These are phyloP conservation scores for Laupala kohalensis DNA, from an alignment of 1,140 invertebrate species.

Conservation along the genomic window DNA sequence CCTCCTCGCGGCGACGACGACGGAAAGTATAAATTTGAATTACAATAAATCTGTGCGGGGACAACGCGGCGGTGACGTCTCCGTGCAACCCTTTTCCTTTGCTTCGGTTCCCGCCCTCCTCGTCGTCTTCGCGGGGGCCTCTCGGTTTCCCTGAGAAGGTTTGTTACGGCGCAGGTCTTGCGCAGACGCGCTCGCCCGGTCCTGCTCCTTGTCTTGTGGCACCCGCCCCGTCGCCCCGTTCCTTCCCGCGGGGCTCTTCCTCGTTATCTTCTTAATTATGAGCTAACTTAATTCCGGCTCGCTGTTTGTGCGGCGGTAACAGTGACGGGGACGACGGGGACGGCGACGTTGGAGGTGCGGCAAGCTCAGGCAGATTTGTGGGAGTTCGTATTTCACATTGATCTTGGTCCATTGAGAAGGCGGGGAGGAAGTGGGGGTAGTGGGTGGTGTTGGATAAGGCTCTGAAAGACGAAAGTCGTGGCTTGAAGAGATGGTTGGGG, in stretches of 20 bases:
- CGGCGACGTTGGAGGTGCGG: too few species aligned
- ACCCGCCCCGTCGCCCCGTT: not conserved
- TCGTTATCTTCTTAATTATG: slow-evolving; percentile 10
- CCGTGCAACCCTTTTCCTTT: not conserved
- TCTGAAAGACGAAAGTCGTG: too few species aligned
- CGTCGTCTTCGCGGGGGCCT: not conserved
- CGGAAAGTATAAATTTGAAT: not conserved
- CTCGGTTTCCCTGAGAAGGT: not conserved
- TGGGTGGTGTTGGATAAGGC: too few species aligned
- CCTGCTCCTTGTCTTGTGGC: not conserved
- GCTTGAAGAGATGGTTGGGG: too few species aligned
- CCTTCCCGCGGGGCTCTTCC: not conserved
- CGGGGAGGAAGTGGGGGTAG: not conserved
- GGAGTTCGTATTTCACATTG: not conserved
- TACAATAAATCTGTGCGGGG: not conserved
- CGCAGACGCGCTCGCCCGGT: not conserved
- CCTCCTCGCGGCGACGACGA: not conserved
- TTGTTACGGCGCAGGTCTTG: not conserved
- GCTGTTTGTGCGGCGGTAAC: not conserved
- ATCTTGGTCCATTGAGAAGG: not conserved
- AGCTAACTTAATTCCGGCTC: slow-evolving; percentile 4
- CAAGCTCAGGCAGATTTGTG: not conserved
- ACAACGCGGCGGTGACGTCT: too few species aligned
- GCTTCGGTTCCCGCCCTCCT: too few species aligned
- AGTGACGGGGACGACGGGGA: too few species aligned